Conservation (phyloP, 2,113 vertebrate genomes). For the Lagopus muta region DNA sequence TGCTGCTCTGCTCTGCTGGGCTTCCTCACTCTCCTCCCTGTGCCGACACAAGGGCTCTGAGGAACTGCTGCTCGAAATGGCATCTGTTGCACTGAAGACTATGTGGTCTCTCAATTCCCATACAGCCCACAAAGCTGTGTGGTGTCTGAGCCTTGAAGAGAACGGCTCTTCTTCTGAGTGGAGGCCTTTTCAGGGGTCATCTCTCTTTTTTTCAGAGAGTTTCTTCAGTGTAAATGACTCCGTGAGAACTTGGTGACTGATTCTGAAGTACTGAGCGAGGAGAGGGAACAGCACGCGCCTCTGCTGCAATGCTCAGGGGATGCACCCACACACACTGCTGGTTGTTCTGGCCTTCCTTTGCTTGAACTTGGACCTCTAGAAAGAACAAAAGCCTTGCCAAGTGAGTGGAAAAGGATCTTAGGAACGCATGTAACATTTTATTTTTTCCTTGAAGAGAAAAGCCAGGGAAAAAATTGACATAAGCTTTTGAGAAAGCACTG, state of each 20-base stretch:
- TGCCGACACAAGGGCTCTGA: not conserved
- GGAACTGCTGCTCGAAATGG: not conserved
- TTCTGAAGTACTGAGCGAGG: not conserved
- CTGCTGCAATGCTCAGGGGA: not conserved
- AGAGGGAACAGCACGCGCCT: rapidly evolving
- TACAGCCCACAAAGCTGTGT: not conserved
- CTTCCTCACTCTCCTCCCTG: not conserved
- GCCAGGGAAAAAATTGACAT: not conserved
- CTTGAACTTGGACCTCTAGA: not conserved
- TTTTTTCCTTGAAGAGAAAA: not conserved
- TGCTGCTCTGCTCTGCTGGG: not conserved
- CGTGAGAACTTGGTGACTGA: not conserved
- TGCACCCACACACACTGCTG: rapidly evolving
- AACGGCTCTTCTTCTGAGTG: not conserved
- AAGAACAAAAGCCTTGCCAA: not conserved
- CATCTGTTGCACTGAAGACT: not conserved
- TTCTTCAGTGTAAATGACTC: not conserved
- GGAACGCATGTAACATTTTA: not conserved
- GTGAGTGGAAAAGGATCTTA: not conserved
- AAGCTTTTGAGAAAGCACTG: not conserved
- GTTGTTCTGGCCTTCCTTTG: not conserved
- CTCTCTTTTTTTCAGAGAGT: not conserved
- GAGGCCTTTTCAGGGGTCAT: not conserved
- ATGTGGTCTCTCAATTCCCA: not conserved
- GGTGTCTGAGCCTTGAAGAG: not conserved